These are phyloP conservation scores for Drosophila melanica DNA, from an alignment of 1,140 invertebrate species.

Conservation along the genomic window DNA sequence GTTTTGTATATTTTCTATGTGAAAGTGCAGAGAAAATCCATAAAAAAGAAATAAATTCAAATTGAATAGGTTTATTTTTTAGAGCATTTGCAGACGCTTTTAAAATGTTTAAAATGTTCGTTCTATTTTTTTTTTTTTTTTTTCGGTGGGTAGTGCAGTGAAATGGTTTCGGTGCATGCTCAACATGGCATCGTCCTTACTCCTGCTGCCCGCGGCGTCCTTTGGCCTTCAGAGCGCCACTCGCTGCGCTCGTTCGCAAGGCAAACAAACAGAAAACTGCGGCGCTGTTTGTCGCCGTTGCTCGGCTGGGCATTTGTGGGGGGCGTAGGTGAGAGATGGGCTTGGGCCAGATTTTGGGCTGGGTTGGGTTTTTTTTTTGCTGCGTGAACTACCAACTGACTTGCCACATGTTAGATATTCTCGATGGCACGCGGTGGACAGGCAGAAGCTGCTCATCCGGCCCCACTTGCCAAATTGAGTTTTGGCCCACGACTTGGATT, in stretches of 20 bases:
- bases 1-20: no score
- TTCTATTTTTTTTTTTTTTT: slow-evolving; percentile 7
- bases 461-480: slow-evolving; percentile 64
- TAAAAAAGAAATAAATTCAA: no score
- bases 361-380: not conserved
- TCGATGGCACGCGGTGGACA: slow-evolving; percentile 26
- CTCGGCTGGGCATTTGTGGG: slow-evolving; percentile 25
- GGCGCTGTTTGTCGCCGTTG: slow-evolving; percentile 51
- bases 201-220: slow-evolving; percentile 31
- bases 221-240: slow-evolving; percentile 17
- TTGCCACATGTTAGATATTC: slow-evolving; percentile 59
- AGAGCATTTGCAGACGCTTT: slow-evolving; percentile 1
- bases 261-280: slow-evolving; percentile 67
- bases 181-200: slow-evolving; percentile 49
- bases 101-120: not conserved
- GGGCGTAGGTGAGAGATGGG: not conserved
- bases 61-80: not conserved
- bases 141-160: slow-evolving; percentile 42
- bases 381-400: slow-evolving; percentile 29
- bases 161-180: slow-evolving; percentile 75
- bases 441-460: slow-evolving; percentile 44
- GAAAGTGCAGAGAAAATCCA: no score
- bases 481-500: slow-evolving; percentile 63
- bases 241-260: slow-evolving; percentile 38
- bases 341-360: not conserved